Evolutionary conservation across 2,797 vertebrate species (phyloP).

Genomic region (Natrix natrix): DNA sequence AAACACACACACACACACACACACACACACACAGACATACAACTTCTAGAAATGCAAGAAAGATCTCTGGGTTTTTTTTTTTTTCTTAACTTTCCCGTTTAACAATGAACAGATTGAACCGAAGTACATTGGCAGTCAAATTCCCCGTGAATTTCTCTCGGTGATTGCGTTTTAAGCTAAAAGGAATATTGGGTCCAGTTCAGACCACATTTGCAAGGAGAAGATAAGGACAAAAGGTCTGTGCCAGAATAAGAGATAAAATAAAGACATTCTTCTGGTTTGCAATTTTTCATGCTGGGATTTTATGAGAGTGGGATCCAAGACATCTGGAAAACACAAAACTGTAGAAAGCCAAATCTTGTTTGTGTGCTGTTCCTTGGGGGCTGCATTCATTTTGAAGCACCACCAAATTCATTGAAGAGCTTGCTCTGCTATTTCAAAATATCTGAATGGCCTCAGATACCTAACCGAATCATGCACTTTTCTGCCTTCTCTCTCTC

Average conservation of each 20-base stretch:
- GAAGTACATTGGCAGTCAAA: background rate
- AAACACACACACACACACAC: too few relatives aligned
- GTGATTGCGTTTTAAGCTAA: background rate
- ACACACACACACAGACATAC: background rate
- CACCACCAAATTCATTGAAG: background rate
- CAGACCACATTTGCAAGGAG: background rate
- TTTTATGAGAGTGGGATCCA: background rate
- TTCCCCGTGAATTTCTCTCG: background rate
- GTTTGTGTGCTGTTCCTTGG: background rate
- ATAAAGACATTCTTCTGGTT: background rate
- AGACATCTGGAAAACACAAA: background rate
- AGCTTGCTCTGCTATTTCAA: background rate
- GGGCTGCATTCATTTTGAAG: background rate
- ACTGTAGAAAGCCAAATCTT: background rate
- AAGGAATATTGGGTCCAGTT: background rate
- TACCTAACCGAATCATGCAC: constrained; percentile 28
- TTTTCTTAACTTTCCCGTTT: background rate
- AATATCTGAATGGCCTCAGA: constrained; percentile 3
- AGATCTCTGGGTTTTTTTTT: rapidly evolving
- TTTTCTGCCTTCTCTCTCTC: constrained; percentile 30
- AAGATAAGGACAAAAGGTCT: background rate
- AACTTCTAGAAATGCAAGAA: background rate
- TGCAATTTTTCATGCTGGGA: background rate
- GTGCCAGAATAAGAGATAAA: background rate
- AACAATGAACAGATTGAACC: background rate